Evolutionary conservation across 2,888 invertebrate genomes (phyloP), one percentile per base, ranked within the genome.

Genomic region (Catotricha subobsoleta): DNA sequence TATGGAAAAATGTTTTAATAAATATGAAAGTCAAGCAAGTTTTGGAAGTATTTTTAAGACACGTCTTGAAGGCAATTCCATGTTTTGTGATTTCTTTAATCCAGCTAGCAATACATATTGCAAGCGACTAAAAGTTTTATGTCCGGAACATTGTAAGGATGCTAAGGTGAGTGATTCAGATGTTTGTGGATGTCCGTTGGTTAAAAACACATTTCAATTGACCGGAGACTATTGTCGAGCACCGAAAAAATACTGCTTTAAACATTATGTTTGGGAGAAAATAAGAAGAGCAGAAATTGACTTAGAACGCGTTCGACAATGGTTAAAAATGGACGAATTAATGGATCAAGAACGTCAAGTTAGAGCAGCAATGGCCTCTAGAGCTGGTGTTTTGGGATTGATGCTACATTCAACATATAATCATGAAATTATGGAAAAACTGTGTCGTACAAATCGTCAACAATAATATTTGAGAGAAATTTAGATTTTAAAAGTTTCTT

Each of bases 1-100:
- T 56, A 91, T 97, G 90, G 95, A 94, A 65, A 91, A 91, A 59
- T 97, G 95, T 60, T 97, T 92, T 62, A 82, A 88, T 49, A 95
- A 95, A 73, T 90, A 91, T 60, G 97, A 97, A 62, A 88, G 91
- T 36, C 92, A 95, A 34, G 87, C 94, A 2, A 91, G 92, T 0
- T 95, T 94, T 62, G 94, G 94, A 10, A 92, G 92, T 19, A 76
- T 88, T 34, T 92, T 88, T 54, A 84, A 92, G 58, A 94, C 94
- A 0, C 70, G 87, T 42, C 91, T 95, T 51, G 94, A 94, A 60
- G 86, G 84, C 0, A 88, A 87, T 62, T 88, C 88, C 51, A 90
- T 98, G 81, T 97, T 97, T 62, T 98, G 98, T 59, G 97, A 98
- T 55, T 88, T 81, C 59, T 95, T 80, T 64, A 95, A 94, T 63